Conservation (phyloP, 2,113 vertebrate genomes). For the Saccopteryx leptura region DNA sequence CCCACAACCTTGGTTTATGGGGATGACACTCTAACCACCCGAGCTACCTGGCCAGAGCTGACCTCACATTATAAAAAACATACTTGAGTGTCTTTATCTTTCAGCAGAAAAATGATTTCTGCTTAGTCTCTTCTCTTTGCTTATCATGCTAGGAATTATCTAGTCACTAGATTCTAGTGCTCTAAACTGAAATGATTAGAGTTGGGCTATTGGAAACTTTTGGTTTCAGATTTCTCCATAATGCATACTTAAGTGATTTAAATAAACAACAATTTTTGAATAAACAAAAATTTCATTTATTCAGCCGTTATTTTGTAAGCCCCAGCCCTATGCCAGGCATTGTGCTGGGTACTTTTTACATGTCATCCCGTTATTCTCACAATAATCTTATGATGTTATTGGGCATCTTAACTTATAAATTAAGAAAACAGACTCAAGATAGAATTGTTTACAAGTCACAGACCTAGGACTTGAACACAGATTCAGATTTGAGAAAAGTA, state of each 20-base stretch:
- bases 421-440: background rate
- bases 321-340: background rate
- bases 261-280: background rate
- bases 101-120: background rate
- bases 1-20: too few relatives aligned
- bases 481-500: background rate
- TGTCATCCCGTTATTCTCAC: background rate
- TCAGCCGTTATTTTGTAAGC: background rate
- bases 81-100: background rate
- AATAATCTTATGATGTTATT: background rate
- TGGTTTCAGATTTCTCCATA: background rate
- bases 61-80: background rate
- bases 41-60: too few relatives aligned
- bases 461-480: background rate
- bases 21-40: too few relatives aligned
- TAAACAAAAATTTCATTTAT: background rate
- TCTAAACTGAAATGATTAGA: background rate
- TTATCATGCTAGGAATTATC: background rate
- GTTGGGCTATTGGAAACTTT: background rate
- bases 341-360: background rate
- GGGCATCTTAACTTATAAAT: constrained; percentile 18
- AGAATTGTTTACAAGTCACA: background rate
- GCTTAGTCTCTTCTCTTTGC: background rate
- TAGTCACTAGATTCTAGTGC: background rate
- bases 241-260: background rate